Conservation (phyloP, 1,140 invertebrate genomes). For the Cylas formicarius region DNA sequence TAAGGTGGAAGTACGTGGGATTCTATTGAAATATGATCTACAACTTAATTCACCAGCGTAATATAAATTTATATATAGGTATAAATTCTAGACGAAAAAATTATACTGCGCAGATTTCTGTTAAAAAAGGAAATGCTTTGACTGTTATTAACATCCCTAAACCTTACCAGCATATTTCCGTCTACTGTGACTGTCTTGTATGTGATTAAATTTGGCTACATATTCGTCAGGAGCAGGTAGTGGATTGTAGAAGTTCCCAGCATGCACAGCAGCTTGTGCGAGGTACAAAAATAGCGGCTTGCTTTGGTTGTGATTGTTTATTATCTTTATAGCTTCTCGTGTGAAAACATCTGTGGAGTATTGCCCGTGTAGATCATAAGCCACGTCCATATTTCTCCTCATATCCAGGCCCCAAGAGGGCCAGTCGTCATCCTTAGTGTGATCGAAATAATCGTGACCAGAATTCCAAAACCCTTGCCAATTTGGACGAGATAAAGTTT, state of each 20-base stretch:
- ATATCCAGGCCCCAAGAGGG: slow-evolving; percentile 54
- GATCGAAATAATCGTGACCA: slow-evolving; percentile 81
- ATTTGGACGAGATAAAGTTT: too few relatives aligned
- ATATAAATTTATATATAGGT: too few relatives aligned
- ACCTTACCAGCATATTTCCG: slow-evolving; percentile 66
- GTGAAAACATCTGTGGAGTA: slow-evolving; percentile 81
- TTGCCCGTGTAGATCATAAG: slow-evolving; percentile 66
- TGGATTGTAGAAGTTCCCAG: slow-evolving; percentile 69
- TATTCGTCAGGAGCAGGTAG: slow-evolving; percentile 66
- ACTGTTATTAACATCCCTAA: too few relatives aligned
- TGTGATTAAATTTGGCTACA: slow-evolving; percentile 60
- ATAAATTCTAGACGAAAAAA: too few relatives aligned
- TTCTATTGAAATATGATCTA: too few relatives aligned
- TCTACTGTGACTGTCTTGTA: slow-evolving; percentile 61
- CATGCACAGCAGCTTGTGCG: slow-evolving; percentile 77
- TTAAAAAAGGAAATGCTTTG: too few relatives aligned
- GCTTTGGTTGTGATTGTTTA: slow-evolving; percentile 56
- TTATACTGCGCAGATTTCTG: too few relatives aligned
- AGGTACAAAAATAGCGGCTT: slow-evolving; percentile 76
- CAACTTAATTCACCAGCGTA: too few relatives aligned
- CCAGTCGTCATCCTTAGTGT: slow-evolving; percentile 59
- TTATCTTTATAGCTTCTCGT: slow-evolving; percentile 59
- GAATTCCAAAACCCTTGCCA: slow-evolving; percentile 73
- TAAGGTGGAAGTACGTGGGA: too few relatives aligned
- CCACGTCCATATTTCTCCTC: slow-evolving; percentile 52